Evolutionary conservation across 2,797 vertebrate species (phyloP).

Genomic region (Nyctibius grandis): DNA sequence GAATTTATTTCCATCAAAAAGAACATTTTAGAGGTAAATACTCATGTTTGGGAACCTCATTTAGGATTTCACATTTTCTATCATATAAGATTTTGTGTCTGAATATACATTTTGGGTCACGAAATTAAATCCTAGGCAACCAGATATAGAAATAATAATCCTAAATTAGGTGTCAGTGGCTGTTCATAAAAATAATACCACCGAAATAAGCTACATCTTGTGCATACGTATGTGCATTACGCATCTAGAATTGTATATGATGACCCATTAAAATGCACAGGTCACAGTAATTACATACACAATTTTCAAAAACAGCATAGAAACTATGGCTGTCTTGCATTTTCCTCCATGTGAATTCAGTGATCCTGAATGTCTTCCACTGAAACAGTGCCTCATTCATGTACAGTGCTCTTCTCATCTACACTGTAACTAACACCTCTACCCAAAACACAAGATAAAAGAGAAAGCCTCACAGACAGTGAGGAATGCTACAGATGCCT

Average conservation of each 20-base stretch:
- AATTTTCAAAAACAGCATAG: neutral
- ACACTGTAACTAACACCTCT: neutral
- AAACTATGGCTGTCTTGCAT: neutral
- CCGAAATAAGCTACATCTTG: constrained; percentile 2
- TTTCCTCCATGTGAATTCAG: neutral
- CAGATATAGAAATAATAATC: neutral
- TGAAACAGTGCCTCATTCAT: neutral
- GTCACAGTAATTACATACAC: neutral
- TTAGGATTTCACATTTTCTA: neutral
- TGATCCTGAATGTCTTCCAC: neutral
- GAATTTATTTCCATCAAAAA: constrained; percentile 24
- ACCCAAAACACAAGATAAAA: constrained; percentile 16
- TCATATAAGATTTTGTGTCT: neutral
- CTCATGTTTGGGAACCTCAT: neutral
- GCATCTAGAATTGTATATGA: neutral
- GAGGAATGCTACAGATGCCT: constrained; percentile 60
- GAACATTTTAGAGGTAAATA: neutral
- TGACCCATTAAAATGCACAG: neutral
- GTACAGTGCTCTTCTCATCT: neutral
- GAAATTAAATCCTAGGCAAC: neutral
- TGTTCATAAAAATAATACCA: neutral
- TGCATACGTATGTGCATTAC: neutral
- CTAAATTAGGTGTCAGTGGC: neutral
- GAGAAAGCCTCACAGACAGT: constrained; percentile 65
- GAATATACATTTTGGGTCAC: neutral